Conservation (phyloP, 2,113 vertebrate species). For the Nyctereutes procyonoides region DNA sequence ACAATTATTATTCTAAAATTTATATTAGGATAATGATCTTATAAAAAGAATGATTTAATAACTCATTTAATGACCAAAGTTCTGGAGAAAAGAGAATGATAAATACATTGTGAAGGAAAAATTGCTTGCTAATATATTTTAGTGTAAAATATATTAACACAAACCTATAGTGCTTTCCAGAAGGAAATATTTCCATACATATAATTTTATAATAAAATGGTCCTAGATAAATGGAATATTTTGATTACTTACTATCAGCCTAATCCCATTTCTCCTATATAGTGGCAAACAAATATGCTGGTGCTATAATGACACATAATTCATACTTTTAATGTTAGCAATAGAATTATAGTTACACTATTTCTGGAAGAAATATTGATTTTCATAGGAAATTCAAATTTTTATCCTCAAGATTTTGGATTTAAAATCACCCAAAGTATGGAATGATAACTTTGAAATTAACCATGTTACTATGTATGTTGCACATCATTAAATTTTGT, state of each 20-base stretch:
- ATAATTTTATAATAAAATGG: conserved; percentile 29
- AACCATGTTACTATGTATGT: neutral
- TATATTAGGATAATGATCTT: neutral
- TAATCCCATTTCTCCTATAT: neutral
- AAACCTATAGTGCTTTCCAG: neutral
- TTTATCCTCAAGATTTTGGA: neutral
- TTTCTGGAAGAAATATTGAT: neutral
- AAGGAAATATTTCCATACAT: neutral
- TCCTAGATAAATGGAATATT: neutral
- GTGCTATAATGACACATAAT: neutral
- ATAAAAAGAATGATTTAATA: neutral
- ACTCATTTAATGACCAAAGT: neutral
- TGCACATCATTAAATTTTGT: neutral
- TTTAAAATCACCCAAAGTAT: neutral
- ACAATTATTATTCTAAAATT: conserved; percentile 32
- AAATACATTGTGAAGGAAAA: neutral
- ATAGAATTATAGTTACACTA: neutral
- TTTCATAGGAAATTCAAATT: neutral
- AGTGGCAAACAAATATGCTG: neutral
- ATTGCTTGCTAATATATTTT: neutral
- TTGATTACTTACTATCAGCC: neutral
- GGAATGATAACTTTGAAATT: neutral
- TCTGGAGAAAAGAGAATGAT: neutral
- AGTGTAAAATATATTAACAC: neutral
- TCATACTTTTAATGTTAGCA: neutral